Evolutionary conservation across 2,113 vertebrate genomes (phyloP), one percentile per base, ranked within the genome.

Genomic region (Serilophus lunatus): DNA sequence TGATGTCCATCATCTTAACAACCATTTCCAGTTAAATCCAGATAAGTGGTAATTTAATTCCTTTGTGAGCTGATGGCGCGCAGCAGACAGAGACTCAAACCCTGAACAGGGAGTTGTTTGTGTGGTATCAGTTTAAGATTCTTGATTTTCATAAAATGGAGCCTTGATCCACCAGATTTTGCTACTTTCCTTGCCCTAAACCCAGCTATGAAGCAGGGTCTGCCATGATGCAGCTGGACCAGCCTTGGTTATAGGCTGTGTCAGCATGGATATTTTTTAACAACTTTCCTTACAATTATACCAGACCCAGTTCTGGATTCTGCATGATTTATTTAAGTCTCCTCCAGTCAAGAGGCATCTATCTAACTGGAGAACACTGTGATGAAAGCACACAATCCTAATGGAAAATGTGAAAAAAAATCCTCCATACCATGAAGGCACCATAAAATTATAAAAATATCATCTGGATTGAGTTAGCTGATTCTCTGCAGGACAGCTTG

Each of bases 361-460:
- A 74, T 57, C 57, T 42, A 64, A 59, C 4, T 18, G 18, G 28
- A 33, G 47, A 70, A 47, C 4, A 14, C 38, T 15, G 22, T 1
- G 2, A 49, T 38, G 63, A 72, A 93, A 95, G 56, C 44, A 45
- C 12, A 25, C 1, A 0, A 9, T 82, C n/a, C 72, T 88, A 66
- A 92, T 71, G 63, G 90, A 74, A 95, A 93, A 92, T 6, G 40
- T 42, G n/a, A 13, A 66, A 83, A 42, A 90, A 57, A 29, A 25
- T 47, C 38, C 36, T 13, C 40, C 56, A 19, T 70, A 56, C 65
- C 42, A 2, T 10, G 42, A 60, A 71, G 82, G 63, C 69, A 77
- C 68, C 72, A 92, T 95, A 96, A 96, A 94, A 45, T 77, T 29
- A 88, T 92, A 91, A 90, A 96, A 85, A 56, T 12, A 12, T 57